Evolutionary conservation across 2,888 invertebrate genomes (phyloP), one percentile per base, ranked within the genome.

Genomic region (Chymomyza caudatula): DNA sequence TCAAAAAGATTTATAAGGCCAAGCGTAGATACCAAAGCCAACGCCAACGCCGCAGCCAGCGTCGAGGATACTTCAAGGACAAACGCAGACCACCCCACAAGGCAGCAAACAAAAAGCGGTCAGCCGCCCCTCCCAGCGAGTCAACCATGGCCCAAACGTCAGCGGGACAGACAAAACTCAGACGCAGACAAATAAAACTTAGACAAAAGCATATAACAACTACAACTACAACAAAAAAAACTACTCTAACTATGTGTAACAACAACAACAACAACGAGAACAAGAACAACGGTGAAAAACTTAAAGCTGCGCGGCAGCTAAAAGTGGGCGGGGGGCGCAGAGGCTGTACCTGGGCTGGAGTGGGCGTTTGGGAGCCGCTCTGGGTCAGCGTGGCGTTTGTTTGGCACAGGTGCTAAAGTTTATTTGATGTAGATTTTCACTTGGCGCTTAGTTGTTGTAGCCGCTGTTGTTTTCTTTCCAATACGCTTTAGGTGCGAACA

Each of bases 21-120:
- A 69, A 77, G 75, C 73, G 55, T 37, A 4, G 55, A 25, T 54
- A 22, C 25, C n/a, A n/a, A n/a, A n/a, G n/a, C n/a, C n/a, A n/a
- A n/a, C n/a, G 23, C 29, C 42, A 13, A n/a, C 19, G 22, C 20
- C 51, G 51, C 22, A 22, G 51, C 22, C 19, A 13, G 51, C 72
- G 72, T 73, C 77, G 70, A 78, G 76, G 79, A 76, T 78, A 76
- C 80, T 80, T 78, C 77, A 78, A 78, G 77, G 77, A 78, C 77
- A 75, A 67, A 63, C 49, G 53, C 53, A 60, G 43, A 15, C 42
- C 65, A 55, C 15, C 1, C 60, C 53, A 51, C 59, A 61, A 4
- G 3, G 8, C 57, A 57, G 22, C 3, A 37, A n/a, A 4, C 47
- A 15, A 47, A 47, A 17, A 47, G 13, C 29, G 17, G 49, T 20